Evolutionary conservation across 2,113 vertebrate genomes (phyloP).

Genomic region (Isurus oxyrinchus): DNA sequence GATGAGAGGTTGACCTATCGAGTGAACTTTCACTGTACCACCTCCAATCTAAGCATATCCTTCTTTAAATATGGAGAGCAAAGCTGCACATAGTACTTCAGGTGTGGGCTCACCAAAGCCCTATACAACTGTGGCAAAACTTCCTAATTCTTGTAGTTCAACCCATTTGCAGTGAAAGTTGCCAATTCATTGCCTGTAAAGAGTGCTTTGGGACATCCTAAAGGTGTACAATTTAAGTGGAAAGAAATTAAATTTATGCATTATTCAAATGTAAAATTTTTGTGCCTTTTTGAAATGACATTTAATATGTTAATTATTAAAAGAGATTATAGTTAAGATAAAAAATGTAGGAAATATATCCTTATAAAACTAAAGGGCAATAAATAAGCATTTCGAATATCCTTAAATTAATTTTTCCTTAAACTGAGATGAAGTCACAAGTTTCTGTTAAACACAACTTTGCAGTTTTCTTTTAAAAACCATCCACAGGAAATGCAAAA

Average conservation of each 20-base stretch:
- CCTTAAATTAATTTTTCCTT: background rate
- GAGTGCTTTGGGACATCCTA: background rate
- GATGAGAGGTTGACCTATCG: no score
- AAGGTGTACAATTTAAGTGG: background rate
- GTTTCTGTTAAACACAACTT: background rate
- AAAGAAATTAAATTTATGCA: no score
- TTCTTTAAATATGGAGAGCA: no score
- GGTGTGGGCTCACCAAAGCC: no score
- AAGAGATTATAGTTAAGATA: background rate
- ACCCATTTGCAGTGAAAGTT: no score
- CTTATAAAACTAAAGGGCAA: background rate
- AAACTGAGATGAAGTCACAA: background rate
- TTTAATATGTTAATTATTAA: background rate
- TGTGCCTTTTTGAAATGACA: background rate
- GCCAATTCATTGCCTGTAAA: background rate
- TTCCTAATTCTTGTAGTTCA: no score
- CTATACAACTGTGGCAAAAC: no score
- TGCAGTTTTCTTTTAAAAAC: background rate
- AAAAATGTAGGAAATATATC: background rate
- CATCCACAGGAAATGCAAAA: background rate
- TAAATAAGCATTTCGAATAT: background rate
- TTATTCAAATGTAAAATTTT: background rate
- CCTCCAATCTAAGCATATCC: no score
- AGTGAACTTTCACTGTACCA: no score
- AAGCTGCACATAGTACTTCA: no score